These are phyloP conservation scores for Teleopsis dalmanni DNA, from an alignment of 1,140 invertebrate species.

Conservation along the genomic window DNA sequence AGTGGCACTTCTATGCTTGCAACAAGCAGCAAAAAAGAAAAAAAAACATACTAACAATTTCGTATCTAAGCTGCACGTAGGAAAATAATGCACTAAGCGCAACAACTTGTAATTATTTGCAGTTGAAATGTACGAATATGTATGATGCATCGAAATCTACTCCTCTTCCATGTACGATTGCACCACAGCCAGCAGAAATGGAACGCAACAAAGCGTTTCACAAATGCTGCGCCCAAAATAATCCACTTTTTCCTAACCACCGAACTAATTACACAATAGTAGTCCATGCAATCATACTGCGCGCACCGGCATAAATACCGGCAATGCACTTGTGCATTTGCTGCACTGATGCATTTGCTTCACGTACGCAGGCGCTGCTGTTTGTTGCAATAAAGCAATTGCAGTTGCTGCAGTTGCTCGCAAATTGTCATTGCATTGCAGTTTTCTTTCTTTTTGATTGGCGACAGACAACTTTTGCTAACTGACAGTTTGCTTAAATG, in stretches of 20 bases:
- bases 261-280: not conserved
- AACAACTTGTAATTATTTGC: slow-evolving; percentile 11
- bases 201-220: too few species aligned
- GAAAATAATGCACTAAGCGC: not conserved
- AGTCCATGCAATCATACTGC: too few species aligned
- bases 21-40: not conserved
- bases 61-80: not conserved
- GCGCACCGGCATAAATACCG: too few species aligned
- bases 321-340: not conserved
- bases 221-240: slow-evolving; percentile 4
- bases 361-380: slow-evolving; percentile 8
- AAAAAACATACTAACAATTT: not conserved
- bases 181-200: too few species aligned
- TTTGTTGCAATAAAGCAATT: too few species aligned
- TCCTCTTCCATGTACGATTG: too few species aligned
- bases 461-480: too few species aligned
- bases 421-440: too few species aligned
- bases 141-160: too few species aligned
- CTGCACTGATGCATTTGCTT: not conserved
- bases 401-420: not conserved
- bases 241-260: too few species aligned
- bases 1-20: not conserved
- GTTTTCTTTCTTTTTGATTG: too few species aligned
- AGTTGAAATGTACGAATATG: slow-evolving; percentile 5
- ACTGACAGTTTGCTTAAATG: too few species aligned